Conservation (phyloP, 2,113 vertebrate species). For the Ptilonorhynchus violaceus region DNA sequence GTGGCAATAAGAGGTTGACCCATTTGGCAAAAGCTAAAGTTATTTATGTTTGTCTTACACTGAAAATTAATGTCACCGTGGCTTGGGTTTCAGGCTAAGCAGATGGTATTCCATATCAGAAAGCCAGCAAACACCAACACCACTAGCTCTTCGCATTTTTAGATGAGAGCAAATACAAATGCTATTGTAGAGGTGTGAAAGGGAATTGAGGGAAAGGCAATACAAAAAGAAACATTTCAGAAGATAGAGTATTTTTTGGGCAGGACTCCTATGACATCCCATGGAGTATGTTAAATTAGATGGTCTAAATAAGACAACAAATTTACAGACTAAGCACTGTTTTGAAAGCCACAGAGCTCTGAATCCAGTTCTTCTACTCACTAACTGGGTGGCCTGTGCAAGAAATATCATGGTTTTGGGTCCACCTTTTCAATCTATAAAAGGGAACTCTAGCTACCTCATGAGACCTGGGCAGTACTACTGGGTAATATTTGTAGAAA, state of each 20-base stretch:
- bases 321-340: constrained; percentile 28
- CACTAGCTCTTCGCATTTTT: background rate
- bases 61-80: background rate
- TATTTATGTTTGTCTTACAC: constrained; percentile 22
- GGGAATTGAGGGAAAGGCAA: accelerated
- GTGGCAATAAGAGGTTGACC: background rate
- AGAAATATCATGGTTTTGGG: background rate
- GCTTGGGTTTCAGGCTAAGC: background rate
- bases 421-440: background rate
- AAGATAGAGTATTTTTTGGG: background rate
- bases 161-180: background rate
- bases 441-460: background rate
- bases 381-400: background rate
- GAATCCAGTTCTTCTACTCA: constrained; percentile 13
- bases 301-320: constrained; percentile 18
- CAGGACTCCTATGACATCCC: background rate
- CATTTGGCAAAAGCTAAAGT: constrained; percentile 23
- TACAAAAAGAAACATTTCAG: background rate
- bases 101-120: background rate
- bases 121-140: background rate
- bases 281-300: background rate
- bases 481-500: background rate
- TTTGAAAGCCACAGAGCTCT: constrained; percentile 10
- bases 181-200: background rate
- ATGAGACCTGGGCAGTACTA: background rate